Conservation (phyloP, 1,140 invertebrate species). For the Pantala flavescens region DNA sequence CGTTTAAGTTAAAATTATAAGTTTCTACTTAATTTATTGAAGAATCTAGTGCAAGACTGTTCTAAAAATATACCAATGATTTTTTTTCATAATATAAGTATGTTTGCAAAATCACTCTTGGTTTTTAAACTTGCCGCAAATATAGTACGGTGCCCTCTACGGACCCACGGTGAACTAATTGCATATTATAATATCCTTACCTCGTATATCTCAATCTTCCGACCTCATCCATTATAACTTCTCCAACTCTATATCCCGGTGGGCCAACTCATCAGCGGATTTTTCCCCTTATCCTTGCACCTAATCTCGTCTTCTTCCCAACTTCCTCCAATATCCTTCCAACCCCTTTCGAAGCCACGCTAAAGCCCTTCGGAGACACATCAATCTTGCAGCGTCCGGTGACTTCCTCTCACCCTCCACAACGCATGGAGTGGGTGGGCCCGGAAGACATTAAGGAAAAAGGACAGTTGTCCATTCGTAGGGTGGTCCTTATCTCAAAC, state of each 20-base stretch:
- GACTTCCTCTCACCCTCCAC: neutral
- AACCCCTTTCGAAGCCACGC: neutral
- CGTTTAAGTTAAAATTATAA: too few relatives aligned
- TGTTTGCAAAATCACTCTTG: too few relatives aligned
- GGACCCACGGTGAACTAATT: too few relatives aligned
- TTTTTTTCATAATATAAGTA: too few relatives aligned
- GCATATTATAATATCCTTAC: too few relatives aligned
- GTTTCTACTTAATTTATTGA: too few relatives aligned
- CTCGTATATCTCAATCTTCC: too few relatives aligned
- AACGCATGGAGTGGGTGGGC: neutral
- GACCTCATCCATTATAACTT: neutral
- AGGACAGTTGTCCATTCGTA: neutral
- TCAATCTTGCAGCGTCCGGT: slow-evolving; percentile 7
- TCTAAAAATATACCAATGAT: too few relatives aligned
- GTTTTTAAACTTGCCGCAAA: too few relatives aligned
- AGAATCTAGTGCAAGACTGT: too few relatives aligned
- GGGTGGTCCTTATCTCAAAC: neutral
- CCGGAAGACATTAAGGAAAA: neutral
- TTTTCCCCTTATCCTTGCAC: neutral
- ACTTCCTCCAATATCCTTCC: neutral
- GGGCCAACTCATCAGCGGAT: neutral
- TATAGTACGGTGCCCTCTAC: too few relatives aligned
- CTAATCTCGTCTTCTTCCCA: neutral
- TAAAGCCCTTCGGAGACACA: neutral
- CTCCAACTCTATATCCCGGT: neutral